Evolutionary conservation across 2,797 vertebrate genomes (phyloP).

Genomic region (Onychomys arenicola): DNA sequence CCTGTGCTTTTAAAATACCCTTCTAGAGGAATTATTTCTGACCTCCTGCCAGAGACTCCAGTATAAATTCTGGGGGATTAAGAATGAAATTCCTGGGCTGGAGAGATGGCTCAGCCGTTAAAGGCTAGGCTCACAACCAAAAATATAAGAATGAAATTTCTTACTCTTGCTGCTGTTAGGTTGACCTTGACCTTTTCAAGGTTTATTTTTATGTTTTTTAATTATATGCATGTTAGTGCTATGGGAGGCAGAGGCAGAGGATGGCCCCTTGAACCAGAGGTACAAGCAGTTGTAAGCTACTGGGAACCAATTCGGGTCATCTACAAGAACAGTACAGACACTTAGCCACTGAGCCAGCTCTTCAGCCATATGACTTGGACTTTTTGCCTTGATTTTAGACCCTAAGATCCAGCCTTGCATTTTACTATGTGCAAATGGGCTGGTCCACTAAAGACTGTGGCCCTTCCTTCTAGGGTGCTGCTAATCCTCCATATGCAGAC

Average conservation of each 20-base stretch:
- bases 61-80: neutral
- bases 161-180: constrained; percentile 29
- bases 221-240: neutral
- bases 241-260: neutral
- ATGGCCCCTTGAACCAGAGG: neutral
- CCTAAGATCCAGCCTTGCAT: neutral
- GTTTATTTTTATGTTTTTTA: constrained; percentile 40
- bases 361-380: constrained; percentile 41
- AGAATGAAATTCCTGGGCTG: constrained; percentile 67
- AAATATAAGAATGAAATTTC: constrained; percentile 65
- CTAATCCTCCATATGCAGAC: constrained; percentile 23
- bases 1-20: neutral
- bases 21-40: constrained; percentile 36
- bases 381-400: constrained; percentile 56
- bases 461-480: neutral
- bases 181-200: constrained; percentile 53
- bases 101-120: too few species aligned
- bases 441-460: neutral
- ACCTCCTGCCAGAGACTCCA: neutral
- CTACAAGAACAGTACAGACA: neutral
- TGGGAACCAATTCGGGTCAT: neutral
- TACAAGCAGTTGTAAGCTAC: neutral
- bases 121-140: too few species aligned
- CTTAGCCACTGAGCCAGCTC: neutral
- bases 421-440: neutral